phyloP scores from a whole-genome alignment of 2,888 invertebrate species.

The Mystacides longicornis region DNA sequence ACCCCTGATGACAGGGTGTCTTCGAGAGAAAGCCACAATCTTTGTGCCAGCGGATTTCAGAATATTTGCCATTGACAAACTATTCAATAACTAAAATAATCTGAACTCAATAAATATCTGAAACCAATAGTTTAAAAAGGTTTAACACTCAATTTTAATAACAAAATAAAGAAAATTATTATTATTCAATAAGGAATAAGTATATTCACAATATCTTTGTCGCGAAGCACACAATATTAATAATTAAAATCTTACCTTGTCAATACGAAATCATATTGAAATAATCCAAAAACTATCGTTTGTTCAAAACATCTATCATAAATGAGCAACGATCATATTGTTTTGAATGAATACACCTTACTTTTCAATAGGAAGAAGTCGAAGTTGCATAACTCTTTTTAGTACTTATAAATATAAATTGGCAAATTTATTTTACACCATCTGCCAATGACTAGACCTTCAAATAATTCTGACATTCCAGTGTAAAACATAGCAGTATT shows the following conservation, averaged over 20 bases:
- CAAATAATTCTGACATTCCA: background rate
- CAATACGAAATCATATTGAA: no score
- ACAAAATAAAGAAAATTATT: no score
- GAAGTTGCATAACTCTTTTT: conserved; percentile 17
- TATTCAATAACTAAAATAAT: background rate
- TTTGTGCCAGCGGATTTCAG: conserved; percentile 31
- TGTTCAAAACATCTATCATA: no score
- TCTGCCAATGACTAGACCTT: conserved; percentile 19
- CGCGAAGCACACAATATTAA: no score
- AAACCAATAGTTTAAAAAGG: background rate
- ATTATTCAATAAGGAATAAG: no score
- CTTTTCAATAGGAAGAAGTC: conserved; percentile 8
- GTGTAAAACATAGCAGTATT: background rate
- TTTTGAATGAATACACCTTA: conserved; percentile 3
- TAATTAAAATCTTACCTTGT: no score
- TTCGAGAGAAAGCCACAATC: conserved; percentile 38
- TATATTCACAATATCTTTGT: no score
- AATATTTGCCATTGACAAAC: conserved; percentile 5
- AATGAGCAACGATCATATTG: background rate
- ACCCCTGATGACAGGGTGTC: conserved; percentile 47
- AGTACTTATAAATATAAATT: conserved; percentile 6
- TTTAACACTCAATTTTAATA: no score
- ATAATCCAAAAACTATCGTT: no score
- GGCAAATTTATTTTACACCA: conserved; percentile 11
- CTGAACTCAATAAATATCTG: background rate